Conservation (phyloP, 2,113 vertebrate species). For the Numenius arquata region DNA sequence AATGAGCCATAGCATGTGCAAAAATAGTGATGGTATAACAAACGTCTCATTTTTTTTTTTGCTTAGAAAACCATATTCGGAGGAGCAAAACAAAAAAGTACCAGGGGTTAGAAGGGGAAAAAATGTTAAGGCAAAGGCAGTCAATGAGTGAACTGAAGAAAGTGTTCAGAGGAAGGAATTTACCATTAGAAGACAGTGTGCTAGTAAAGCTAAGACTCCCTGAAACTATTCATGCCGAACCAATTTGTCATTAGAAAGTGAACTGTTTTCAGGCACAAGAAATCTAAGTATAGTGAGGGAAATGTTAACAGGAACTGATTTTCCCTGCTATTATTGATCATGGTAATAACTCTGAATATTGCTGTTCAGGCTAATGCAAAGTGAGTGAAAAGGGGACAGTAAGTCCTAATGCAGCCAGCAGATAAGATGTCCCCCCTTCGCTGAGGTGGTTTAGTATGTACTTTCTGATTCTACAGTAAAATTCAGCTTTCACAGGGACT, state of each 20-base stretch:
- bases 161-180: not conserved
- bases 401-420: not conserved
- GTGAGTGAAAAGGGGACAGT: not conserved
- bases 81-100: not conserved
- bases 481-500: not conserved
- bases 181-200: not conserved
- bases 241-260: not conserved
- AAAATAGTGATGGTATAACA: not conserved
- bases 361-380: not conserved
- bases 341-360: not conserved
- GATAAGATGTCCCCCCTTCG: not conserved
- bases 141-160: not conserved
- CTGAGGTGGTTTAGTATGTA: not conserved
- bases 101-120: not conserved
- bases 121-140: not conserved
- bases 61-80: not conserved
- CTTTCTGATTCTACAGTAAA: not conserved
- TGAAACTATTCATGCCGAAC: not conserved
- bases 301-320: not conserved
- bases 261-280: not conserved
- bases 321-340: not conserved
- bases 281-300: not conserved
- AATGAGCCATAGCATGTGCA: not conserved
- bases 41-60: not conserved
- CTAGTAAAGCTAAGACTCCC: not conserved